Percentiles rank a stretch among this genome's conserved stretches.
Conservation (phyloP, 2,113 vertebrate species). For the Anser cygnoides region DNA sequence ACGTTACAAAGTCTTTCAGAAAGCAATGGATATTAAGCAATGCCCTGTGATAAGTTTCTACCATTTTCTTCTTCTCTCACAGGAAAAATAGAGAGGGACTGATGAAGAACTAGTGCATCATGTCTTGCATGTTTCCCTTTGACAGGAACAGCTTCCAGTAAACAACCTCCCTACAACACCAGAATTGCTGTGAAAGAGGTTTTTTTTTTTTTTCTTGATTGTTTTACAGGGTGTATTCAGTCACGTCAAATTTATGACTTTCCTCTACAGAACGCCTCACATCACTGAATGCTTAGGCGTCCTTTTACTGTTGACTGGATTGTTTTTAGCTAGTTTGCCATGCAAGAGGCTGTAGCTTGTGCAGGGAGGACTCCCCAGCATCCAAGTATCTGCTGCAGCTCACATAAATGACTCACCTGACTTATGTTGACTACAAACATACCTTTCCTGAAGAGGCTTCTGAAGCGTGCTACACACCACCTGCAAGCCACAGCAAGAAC, state of each 20-base stretch:
- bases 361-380: not conserved
- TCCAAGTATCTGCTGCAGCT: not conserved
- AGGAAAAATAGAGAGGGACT: not conserved
- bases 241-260: not conserved
- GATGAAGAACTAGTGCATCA: not conserved
- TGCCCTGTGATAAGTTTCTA: not conserved
- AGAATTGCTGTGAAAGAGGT: not conserved
- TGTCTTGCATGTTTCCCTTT: not conserved
- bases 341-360: not conserved
- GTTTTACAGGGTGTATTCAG: not conserved
- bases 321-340: not conserved
- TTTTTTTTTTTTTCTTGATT: not conserved
- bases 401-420: not conserved
- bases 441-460: not conserved
- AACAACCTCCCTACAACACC: not conserved
- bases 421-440: not conserved
- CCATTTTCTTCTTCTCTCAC: not conserved
- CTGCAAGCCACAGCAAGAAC: not conserved
- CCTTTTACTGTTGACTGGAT: not conserved
- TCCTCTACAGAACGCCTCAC: not conserved
- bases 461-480: not conserved
- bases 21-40: not conserved
- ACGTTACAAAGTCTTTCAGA: not conserved
- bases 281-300: not conserved
- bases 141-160: not conserved